phyloP scores from a whole-genome alignment of 2,797 vertebrate species.

The Malacoraja senta region DNA sequence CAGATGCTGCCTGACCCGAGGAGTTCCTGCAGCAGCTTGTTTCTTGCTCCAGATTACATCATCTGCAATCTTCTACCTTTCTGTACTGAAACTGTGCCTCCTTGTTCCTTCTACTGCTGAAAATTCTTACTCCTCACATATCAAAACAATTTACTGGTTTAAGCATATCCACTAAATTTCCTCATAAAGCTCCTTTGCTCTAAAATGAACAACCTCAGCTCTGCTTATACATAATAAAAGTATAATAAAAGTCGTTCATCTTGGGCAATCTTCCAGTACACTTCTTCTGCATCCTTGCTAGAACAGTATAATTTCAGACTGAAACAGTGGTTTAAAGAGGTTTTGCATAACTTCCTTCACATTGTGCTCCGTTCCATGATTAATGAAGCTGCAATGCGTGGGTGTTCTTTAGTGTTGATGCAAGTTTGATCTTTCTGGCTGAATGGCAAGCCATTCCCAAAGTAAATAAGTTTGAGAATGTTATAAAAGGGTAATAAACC shows the following conservation, averaged over 20 bases:
- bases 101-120: background rate
- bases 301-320: background rate
- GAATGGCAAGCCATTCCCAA: no score
- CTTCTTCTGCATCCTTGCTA: background rate
- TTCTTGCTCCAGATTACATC: no score
- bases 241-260: background rate
- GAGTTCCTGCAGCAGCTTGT: no score
- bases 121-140: background rate
- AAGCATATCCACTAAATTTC: background rate
- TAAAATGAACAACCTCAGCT: background rate
- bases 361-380: background rate
- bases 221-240: background rate
- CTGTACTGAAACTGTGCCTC: background rate
- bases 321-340: background rate
- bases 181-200: background rate
- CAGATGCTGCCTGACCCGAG: no score
- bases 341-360: background rate
- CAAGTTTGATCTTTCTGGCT: no score
- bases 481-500: no score
- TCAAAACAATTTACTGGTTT: background rate
- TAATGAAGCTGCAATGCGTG: background rate
- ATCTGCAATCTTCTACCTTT: no score
- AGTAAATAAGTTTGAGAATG: no score
- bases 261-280: no score
- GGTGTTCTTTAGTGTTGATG: no score